Conservation (phyloP, 2,797 vertebrate species). For the Sebastes jordani region DNA sequence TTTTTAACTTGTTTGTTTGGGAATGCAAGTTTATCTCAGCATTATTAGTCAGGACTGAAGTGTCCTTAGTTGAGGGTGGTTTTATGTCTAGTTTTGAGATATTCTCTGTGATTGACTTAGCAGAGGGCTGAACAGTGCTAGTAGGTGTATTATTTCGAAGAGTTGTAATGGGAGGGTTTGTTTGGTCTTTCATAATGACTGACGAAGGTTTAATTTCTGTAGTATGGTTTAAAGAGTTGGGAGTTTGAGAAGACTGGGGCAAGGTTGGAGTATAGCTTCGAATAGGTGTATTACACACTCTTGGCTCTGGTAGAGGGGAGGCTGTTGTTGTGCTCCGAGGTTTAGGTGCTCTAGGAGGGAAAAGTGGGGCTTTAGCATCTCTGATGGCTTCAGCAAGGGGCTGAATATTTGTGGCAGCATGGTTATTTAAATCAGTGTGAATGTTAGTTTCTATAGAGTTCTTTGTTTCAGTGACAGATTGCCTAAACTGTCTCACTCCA, state of each 20-base stretch:
- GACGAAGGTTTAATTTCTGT: slow-evolving; percentile 30
- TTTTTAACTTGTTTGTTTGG: slow-evolving; percentile 22
- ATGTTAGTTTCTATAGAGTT: slow-evolving; percentile 24
- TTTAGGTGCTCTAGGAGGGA: slow-evolving; percentile 26
- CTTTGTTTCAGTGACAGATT: slow-evolving; percentile 21
- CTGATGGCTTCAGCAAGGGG: slow-evolving; percentile 8
- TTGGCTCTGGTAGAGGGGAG: slow-evolving; percentile 47
- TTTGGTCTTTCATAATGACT: slow-evolving; percentile 12
- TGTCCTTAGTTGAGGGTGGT: neutral
- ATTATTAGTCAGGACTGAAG: neutral
- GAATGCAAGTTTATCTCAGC: slow-evolving; percentile 29
- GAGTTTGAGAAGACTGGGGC: slow-evolving; percentile 21
- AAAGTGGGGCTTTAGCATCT: slow-evolving; percentile 27
- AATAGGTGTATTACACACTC: slow-evolving; percentile 18
- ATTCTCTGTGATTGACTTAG: slow-evolving; percentile 8
- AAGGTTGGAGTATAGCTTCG: slow-evolving; percentile 24
- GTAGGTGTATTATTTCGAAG: slow-evolving; percentile 15
- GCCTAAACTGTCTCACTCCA: neutral
- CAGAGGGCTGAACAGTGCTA: neutral
- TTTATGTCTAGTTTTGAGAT: slow-evolving; percentile 35
- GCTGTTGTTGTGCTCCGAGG: slow-evolving; percentile 28
- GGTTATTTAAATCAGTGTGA: slow-evolving; percentile 8
- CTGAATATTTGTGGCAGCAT: neutral
- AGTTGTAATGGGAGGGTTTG: neutral
- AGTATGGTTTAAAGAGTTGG: slow-evolving; percentile 11